These are phyloP conservation scores for Temnopleurus reevesii DNA, from an alignment of 53 echinoderm and acorn worm genomes.

Conservation along the genomic window DNA sequence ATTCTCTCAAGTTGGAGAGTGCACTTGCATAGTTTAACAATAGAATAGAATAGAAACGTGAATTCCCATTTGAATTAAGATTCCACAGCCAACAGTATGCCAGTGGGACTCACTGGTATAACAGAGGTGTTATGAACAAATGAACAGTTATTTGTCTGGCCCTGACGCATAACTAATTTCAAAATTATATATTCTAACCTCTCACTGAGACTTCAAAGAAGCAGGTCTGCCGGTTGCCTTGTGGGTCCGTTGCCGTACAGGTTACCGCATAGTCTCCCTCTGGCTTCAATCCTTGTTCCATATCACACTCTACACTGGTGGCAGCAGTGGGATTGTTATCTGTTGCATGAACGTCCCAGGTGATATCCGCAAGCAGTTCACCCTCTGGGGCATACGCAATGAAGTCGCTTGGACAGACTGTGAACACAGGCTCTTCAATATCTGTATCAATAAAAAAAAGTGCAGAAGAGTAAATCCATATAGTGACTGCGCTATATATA, in stretches of 20 bases:
- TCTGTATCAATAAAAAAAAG: too few species aligned
- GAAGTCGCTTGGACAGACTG: constrained; percentile 60
- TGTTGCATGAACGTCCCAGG: constrained; percentile 59
- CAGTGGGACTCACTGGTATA: too few species aligned
- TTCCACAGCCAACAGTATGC: too few species aligned
- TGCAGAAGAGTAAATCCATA: too few species aligned
- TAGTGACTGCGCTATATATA: too few species aligned
- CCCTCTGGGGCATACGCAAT: constrained; percentile 36
- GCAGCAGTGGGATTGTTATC: constrained; percentile 67
- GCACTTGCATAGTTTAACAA: too few species aligned
- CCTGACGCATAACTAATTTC: background rate
- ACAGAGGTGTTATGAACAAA: too few species aligned
- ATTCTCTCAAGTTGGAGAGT: too few species aligned
- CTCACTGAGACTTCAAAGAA: constrained; percentile 59
- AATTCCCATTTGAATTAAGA: too few species aligned
- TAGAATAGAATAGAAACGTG: too few species aligned
- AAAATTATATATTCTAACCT: constrained; percentile 40
- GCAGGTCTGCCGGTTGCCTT: constrained; percentile 63
- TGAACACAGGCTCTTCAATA: constrained; percentile 63
- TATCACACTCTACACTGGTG: constrained; percentile 52
- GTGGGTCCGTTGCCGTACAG: constrained; percentile 61
- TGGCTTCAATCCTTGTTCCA: constrained; percentile 30
- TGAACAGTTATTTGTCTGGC: too few species aligned
- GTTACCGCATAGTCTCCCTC: constrained; percentile 61
- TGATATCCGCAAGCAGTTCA: constrained; percentile 40